phyloP scores from a whole-genome alignment of 2,888 invertebrate species.

The Callinectes sapidus region DNA sequence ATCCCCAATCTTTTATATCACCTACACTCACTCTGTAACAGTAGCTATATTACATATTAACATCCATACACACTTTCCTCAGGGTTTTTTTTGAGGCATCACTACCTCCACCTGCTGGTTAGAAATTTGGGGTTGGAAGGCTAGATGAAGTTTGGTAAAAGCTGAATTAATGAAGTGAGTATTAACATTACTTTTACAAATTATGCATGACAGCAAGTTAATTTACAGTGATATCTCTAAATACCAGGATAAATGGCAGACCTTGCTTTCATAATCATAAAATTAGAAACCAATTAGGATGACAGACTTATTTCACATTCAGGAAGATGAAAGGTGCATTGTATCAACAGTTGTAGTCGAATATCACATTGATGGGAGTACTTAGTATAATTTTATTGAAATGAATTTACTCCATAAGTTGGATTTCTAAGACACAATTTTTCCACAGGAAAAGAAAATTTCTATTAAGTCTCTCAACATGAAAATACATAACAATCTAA shows the following conservation, averaged over 20 bases:
- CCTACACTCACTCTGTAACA: slow-evolving; percentile 19
- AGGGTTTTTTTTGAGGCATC: slow-evolving; percentile 10
- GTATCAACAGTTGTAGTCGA: too few relatives aligned
- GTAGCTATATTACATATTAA: slow-evolving; percentile 24
- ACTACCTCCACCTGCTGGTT: slow-evolving; percentile 34
- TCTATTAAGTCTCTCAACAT: not conserved
- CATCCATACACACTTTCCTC: slow-evolving; percentile 19
- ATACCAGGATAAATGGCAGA: not conserved
- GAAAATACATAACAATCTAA: too few relatives aligned
- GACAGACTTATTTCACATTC: too few relatives aligned
- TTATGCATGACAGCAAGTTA: not conserved
- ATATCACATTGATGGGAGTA: not conserved
- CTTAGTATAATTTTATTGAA: not conserved
- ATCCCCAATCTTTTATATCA: not conserved
- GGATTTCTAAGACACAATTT: not conserved
- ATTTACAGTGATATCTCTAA: slow-evolving; percentile 20
- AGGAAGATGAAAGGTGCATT: too few relatives aligned
- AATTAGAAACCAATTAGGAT: not conserved
- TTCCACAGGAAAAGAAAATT: not conserved
- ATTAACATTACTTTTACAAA: not conserved
- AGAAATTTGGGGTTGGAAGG: slow-evolving; percentile 18
- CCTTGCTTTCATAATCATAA: not conserved
- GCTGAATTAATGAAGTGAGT: not conserved
- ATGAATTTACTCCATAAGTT: not conserved
- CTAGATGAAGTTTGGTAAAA: not conserved